These are phyloP conservation scores for Equus przewalskii DNA, from an alignment of 2,113 vertebrate genomes.

Conservation along the genomic window DNA sequence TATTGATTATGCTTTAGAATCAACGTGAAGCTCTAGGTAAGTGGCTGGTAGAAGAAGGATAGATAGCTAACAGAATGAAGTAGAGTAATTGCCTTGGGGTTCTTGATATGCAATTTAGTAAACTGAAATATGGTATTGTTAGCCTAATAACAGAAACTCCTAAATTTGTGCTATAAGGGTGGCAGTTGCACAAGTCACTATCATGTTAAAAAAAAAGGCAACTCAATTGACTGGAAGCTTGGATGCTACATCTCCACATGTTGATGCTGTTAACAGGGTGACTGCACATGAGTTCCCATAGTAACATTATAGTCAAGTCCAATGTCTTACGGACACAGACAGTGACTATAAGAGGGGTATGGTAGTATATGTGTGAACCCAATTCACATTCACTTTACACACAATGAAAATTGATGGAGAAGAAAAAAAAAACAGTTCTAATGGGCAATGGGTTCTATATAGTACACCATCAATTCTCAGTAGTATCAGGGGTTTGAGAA, in stretches of 20 bases:
- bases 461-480: background rate
- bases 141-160: constrained; percentile 49
- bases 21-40: constrained; percentile 26
- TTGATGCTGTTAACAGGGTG: constrained; percentile 69
- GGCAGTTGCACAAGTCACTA: constrained; percentile 66
- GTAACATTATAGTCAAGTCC: constrained; percentile 61
- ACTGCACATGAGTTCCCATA: background rate
- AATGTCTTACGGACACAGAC: constrained; percentile 61
- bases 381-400: background rate
- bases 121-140: constrained; percentile 61
- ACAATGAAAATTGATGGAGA: background rate
- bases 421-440: background rate
- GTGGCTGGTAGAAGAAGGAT: background rate
- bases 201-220: constrained; percentile 46
- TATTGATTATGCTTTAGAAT: constrained; percentile 63
- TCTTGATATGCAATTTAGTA: constrained; percentile 16
- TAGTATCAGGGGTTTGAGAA: background rate
- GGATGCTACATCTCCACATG: constrained; percentile 18
- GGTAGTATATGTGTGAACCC: background rate
- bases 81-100: background rate
- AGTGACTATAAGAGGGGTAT: background rate
- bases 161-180: constrained; percentile 56
- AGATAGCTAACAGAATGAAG: background rate
- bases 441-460: background rate
- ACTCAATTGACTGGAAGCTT: constrained; percentile 65